A percentile compares a stretch with the other conserved stretches of the same genome.
These are phyloP conservation scores for Ferrisia virgata DNA, from an alignment of 2,888 invertebrate species.

Conservation along the genomic window DNA sequence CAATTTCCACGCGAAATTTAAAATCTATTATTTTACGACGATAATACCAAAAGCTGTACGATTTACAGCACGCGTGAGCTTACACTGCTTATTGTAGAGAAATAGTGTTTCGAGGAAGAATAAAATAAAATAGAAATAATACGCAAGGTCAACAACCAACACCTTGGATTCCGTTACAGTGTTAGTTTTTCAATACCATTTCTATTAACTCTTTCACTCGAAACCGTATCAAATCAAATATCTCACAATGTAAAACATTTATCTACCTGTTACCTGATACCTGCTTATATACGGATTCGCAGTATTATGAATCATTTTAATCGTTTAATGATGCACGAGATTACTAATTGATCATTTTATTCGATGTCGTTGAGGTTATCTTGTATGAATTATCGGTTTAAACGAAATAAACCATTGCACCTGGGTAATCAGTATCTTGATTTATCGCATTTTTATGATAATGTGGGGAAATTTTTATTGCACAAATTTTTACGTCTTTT, in stretches of 20 bases:
- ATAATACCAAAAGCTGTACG: not conserved
- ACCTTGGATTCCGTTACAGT: conserved; percentile 1
- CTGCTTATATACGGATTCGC: no score
- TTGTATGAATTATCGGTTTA: not conserved
- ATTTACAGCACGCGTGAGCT: no score
- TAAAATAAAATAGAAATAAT: not conserved
- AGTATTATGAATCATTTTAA: not conserved
- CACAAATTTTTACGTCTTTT: not conserved
- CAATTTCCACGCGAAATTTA: not conserved
- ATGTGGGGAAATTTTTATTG: not conserved
- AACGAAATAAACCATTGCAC: not conserved
- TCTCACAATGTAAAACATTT: not conserved
- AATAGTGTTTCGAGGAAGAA: not conserved
- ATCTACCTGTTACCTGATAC: no score
- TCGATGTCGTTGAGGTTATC: not conserved
- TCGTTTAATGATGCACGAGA: not conserved
- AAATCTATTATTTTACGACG: not conserved
- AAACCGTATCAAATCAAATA: not conserved
- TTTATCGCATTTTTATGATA: not conserved
- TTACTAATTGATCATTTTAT: not conserved
- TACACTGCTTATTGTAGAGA: not conserved
- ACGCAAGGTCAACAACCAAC: conserved; percentile 14
- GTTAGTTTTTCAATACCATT: not conserved
- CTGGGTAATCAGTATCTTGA: not conserved
- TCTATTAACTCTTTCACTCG: not conserved